These are phyloP conservation scores for Cactoblastis cactorum DNA, from an alignment of 2,888 invertebrate species.

Conservation along the genomic window DNA sequence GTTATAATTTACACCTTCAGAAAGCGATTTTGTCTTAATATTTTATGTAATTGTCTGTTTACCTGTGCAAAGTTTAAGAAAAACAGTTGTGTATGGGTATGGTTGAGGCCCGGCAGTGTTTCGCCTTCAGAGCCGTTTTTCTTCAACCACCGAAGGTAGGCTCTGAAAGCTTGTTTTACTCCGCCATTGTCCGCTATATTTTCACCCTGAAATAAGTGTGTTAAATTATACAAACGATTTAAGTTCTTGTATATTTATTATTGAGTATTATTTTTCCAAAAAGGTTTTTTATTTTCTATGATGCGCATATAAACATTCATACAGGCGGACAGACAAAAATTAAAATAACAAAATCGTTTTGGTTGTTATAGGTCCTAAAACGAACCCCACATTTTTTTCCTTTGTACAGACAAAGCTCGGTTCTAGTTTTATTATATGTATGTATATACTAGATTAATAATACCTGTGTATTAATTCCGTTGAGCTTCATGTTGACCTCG, in stretches of 20 bases:
- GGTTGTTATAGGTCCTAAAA: too few relatives aligned
- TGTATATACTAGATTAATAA: too few relatives aligned
- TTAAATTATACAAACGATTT: background rate
- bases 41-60: constrained; percentile 79
- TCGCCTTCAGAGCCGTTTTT: constrained; percentile 81
- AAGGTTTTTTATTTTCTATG: too few relatives aligned
- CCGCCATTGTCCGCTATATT: constrained; percentile 99
- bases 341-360: too few relatives aligned
- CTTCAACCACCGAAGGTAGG: constrained; percentile 88
- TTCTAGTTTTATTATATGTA: too few relatives aligned
- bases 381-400: background rate
- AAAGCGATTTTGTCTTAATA: too few relatives aligned
- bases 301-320: too few relatives aligned
- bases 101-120: constrained; percentile 84
- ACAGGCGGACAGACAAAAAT: too few relatives aligned
- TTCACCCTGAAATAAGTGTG: constrained; percentile 83
- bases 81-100: constrained; percentile 90
- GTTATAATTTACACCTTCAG: too few relatives aligned
- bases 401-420: too few relatives aligned
- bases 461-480: constrained; percentile 88
- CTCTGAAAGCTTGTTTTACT: constrained; percentile 93
- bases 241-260: too few relatives aligned
- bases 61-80: constrained; percentile 94
- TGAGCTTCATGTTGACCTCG: constrained; percentile 86
- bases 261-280: too few relatives aligned